These are phyloP conservation scores for Vandiemenella viatica DNA, from an alignment of 2,888 invertebrate genomes.

Conservation along the genomic window DNA sequence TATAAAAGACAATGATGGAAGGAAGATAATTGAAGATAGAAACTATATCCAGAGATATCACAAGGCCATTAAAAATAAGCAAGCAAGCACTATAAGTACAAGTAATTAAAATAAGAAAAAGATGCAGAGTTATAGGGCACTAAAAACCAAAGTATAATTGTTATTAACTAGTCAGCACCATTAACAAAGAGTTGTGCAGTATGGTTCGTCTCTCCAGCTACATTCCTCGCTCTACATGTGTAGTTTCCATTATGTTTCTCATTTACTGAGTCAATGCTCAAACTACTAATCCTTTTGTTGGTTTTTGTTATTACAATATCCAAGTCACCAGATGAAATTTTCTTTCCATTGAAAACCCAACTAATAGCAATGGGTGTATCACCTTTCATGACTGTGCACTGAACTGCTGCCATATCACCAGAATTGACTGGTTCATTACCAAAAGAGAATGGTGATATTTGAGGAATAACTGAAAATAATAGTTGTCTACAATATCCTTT, in stretches of 20 bases:
- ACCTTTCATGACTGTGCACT: conserved; percentile 40
- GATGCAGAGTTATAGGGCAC: too few relatives aligned
- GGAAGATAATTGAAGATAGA: too few relatives aligned
- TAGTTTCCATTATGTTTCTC: conserved; percentile 59
- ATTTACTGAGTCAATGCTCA: conserved; percentile 38
- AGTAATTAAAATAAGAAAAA: too few relatives aligned
- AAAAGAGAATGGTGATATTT: conserved; percentile 36
- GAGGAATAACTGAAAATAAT: conserved; percentile 39
- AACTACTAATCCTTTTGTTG: conserved; percentile 45
- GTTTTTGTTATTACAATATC: conserved; percentile 40
- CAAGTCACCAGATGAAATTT: conserved; percentile 25
- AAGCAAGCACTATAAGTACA: too few relatives aligned
- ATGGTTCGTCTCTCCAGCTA: conserved; percentile 25
- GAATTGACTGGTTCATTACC: conserved; percentile 62
- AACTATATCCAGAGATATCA: too few relatives aligned
- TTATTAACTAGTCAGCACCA: conserved; percentile 36
- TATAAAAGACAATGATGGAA: too few relatives aligned
- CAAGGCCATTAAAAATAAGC: too few relatives aligned
- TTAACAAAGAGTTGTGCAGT: conserved; percentile 19
- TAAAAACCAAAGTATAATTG: too few relatives aligned
- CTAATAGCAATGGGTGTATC: conserved; percentile 21
- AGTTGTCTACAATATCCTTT: too few relatives aligned
- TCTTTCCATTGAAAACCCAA: conserved; percentile 22
- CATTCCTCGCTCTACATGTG: conserved; percentile 34
- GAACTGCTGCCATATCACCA: conserved; percentile 57